phyloP scores from a whole-genome alignment of 2,113 vertebrate species.

The Python bivittatus region DNA sequence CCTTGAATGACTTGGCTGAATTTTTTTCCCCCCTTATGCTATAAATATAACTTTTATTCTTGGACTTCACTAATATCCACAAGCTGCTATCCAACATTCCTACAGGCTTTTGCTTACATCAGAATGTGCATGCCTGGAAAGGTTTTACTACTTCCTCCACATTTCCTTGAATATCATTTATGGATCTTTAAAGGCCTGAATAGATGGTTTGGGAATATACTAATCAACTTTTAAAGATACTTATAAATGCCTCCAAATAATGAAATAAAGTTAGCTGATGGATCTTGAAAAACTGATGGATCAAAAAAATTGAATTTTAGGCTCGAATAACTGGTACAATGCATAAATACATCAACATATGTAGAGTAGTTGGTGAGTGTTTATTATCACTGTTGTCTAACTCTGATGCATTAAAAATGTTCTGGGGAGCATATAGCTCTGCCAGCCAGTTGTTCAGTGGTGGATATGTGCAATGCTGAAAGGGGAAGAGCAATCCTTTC shows the following conservation, averaged over 20 bases:
- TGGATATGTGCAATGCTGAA: background rate
- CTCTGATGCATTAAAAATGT: background rate
- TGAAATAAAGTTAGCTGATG: constrained; percentile 46
- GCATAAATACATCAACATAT: background rate
- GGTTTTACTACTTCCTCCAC: constrained; percentile 14
- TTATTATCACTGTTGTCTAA: background rate
- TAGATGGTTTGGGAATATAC: constrained; percentile 53
- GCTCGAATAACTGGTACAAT: background rate
- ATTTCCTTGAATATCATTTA: constrained; percentile 56
- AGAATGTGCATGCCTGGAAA: constrained; percentile 46
- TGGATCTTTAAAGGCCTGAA: constrained; percentile 58
- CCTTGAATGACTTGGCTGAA: constrained; percentile 57
- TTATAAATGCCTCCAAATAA: constrained; percentile 63
- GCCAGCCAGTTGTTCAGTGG: background rate
- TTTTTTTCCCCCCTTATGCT: background rate
- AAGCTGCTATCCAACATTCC: constrained; percentile 52
- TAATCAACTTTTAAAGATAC: constrained; percentile 59
- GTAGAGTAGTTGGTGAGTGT: background rate
- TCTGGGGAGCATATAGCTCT: background rate
- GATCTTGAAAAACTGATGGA: constrained; percentile 40
- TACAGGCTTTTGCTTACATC: constrained; percentile 35
- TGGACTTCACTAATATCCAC: constrained; percentile 59
- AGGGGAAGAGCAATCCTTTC: background rate
- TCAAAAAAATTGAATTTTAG: background rate
- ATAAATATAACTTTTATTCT: background rate